A percentile compares a stretch with the other conserved stretches of the same genome.
These are phyloP conservation scores for Heteromyza rotundicornis DNA, from an alignment of 2,888 invertebrate genomes.

Conservation along the genomic window DNA sequence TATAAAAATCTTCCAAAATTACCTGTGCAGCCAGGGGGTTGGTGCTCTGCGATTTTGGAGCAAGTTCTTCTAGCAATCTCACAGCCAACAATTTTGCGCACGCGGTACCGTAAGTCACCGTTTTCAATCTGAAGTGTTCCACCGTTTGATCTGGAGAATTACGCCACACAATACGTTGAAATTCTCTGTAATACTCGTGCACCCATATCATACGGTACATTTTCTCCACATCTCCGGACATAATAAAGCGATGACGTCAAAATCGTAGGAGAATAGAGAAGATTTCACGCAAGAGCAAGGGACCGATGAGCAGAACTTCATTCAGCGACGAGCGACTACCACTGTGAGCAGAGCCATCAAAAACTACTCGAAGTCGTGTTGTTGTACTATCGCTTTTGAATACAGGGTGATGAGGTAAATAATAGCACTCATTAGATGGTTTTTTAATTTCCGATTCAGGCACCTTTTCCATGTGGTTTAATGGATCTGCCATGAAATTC, in stretches of 20 bases:
- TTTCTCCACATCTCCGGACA: slow-evolving; percentile 24
- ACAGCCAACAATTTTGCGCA: slow-evolving; percentile 30
- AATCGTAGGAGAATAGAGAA: slow-evolving; percentile 22
- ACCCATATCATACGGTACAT: slow-evolving; percentile 27
- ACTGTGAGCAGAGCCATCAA: slow-evolving; percentile 21
- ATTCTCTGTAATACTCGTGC: slow-evolving; percentile 14
- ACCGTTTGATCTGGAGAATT: slow-evolving; percentile 8
- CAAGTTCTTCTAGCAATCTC: slow-evolving; percentile 30
- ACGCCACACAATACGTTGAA: slow-evolving; percentile 28
- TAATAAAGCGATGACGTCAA: slow-evolving; percentile 21
- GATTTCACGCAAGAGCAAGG: slow-evolving; percentile 21
- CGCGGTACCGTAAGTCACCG: slow-evolving; percentile 28
- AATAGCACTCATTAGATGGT: slow-evolving; percentile 8
- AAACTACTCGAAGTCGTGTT: slow-evolving; percentile 24
- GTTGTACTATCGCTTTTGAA: slow-evolving; percentile 23
- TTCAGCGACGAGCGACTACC: slow-evolving; percentile 16
- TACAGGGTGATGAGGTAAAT: slow-evolving; percentile 27
- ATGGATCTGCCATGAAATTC: slow-evolving; percentile 12
- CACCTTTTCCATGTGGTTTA: slow-evolving; percentile 24
- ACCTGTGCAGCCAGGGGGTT: slow-evolving; percentile 30
- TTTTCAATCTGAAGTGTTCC: slow-evolving; percentile 23
- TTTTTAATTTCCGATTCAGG: slow-evolving; percentile 6
- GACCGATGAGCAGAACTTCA: slow-evolving; percentile 18
- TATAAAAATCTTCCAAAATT: slow-evolving; percentile 32
- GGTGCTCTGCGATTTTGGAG: slow-evolving; percentile 18